These are phyloP conservation scores for Diachasmimorpha longicaudata DNA, from an alignment of 1,140 invertebrate genomes.

Conservation along the genomic window DNA sequence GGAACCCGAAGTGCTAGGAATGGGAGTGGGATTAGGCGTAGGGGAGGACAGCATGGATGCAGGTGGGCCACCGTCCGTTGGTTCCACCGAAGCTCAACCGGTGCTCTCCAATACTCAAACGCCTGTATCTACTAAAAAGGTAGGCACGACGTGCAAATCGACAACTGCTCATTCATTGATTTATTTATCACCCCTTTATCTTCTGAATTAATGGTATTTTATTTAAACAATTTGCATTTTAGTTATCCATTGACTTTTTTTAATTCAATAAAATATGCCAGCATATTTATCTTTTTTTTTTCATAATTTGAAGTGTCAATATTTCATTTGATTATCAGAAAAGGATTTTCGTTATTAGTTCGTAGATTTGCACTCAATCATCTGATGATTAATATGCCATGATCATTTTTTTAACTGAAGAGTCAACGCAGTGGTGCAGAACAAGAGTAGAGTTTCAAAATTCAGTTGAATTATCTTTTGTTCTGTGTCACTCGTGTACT, in stretches of 20 bases:
- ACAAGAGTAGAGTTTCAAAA: no score
- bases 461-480: no score
- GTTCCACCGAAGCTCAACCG: constrained; percentile 70
- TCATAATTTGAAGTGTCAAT: not conserved
- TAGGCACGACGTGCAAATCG: constrained; percentile 46
- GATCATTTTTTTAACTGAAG: not conserved
- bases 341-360: not conserved
- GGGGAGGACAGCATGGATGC: constrained; percentile 62
- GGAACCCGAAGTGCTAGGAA: constrained; percentile 64
- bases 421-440: no score
- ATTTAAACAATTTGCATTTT: constrained; percentile 24
- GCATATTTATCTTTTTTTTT: constrained; percentile 53
- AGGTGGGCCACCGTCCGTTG: constrained; percentile 76
- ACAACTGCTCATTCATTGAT: constrained; percentile 33
- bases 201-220: constrained; percentile 27
- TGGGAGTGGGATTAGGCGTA: constrained; percentile 56
- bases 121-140: constrained; percentile 66
- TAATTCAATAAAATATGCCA: constrained; percentile 62
- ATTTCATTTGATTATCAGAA: not conserved
- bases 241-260: constrained; percentile 31
- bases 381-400: not conserved
- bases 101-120: constrained; percentile 63
- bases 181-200: constrained; percentile 9
- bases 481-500: no score
- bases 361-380: not conserved